A percentile compares a stretch with the other conserved stretches of the same genome.
Conservation (phyloP, 2,113 vertebrate genomes). For the human region DNA sequence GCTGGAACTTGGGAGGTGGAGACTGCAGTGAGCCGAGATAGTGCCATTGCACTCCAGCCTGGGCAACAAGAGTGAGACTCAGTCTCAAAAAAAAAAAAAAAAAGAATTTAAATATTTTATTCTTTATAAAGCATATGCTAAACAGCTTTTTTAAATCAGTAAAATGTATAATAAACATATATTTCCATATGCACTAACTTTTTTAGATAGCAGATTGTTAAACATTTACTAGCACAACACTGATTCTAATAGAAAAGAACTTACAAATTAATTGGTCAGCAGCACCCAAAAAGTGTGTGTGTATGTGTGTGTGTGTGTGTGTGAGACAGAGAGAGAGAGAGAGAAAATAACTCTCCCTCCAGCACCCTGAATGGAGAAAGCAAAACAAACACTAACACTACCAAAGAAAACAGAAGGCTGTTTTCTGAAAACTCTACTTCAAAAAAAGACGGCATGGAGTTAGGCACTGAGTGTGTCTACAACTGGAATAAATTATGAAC, state of each 20-base stretch:
- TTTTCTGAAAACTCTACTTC: not conserved
- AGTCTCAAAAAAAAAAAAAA: too few relatives aligned
- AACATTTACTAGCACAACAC: conserved; percentile 4
- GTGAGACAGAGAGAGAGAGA: not conserved
- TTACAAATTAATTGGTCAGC: conserved; percentile 1
- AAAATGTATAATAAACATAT: conserved; percentile 39
- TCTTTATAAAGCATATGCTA: conserved; percentile 39
- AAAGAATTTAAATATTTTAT: not conserved
- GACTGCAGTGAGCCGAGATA: too few relatives aligned
- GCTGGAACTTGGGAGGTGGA: too few relatives aligned
- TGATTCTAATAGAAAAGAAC: not conserved
- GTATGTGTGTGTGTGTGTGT: not conserved
- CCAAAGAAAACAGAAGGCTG: not conserved
- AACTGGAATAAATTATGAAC: not conserved
- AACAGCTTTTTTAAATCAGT: not conserved
- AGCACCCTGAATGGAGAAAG: not conserved
- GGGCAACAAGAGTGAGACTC: too few relatives aligned
- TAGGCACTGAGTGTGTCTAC: not conserved
- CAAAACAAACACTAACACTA: not conserved
- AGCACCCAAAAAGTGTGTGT: not conserved
- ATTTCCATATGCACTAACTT: not conserved
- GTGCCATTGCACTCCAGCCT: too few relatives aligned
- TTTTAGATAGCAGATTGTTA: conserved; percentile 20
- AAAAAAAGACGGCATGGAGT: not conserved
- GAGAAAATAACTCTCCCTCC: not conserved